These are phyloP conservation scores for Meta bourneti DNA, from an alignment of 2,888 invertebrate genomes.

Conservation along the genomic window DNA sequence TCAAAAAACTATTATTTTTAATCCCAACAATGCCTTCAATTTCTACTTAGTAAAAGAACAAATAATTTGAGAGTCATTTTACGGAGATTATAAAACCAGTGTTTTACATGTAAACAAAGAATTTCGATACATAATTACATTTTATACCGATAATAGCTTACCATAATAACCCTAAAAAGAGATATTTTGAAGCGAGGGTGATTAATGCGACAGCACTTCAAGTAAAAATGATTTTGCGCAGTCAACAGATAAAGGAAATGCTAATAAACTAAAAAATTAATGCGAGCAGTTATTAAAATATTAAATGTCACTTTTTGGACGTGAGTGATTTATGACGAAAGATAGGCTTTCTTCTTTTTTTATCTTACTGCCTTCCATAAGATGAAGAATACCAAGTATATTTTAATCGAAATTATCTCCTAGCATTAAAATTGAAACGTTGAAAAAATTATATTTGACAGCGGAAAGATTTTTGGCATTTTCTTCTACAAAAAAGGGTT, in stretches of 20 bases:
- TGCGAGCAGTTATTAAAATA: slow-evolving; percentile 39
- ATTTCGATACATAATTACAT: neutral
- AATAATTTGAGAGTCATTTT: no score
- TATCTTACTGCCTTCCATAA: neutral
- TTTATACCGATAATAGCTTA: neutral
- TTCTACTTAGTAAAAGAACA: no score
- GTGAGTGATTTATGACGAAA: slow-evolving; percentile 35
- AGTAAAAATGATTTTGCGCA: neutral
- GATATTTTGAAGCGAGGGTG: neutral
- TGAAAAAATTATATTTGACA: neutral
- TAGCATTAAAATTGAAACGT: neutral
- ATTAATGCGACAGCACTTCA: neutral
- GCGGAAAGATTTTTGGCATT: neutral
- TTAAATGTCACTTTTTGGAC: slow-evolving; percentile 23
- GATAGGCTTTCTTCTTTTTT: neutral
- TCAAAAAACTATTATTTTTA: no score
- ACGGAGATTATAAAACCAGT: no score
- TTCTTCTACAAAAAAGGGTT: neutral
- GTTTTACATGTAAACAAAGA: no score
- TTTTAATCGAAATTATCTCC: neutral
- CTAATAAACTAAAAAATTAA: slow-evolving; percentile 9
- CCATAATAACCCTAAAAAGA: neutral
- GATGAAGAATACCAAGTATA: neutral
- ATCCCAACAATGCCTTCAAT: no score
- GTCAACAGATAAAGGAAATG: neutral